Base-by-base conservation (phyloP, 2,113 vertebrate genomes). In the Rhynchopsitta pachyrhyncha region DNA sequence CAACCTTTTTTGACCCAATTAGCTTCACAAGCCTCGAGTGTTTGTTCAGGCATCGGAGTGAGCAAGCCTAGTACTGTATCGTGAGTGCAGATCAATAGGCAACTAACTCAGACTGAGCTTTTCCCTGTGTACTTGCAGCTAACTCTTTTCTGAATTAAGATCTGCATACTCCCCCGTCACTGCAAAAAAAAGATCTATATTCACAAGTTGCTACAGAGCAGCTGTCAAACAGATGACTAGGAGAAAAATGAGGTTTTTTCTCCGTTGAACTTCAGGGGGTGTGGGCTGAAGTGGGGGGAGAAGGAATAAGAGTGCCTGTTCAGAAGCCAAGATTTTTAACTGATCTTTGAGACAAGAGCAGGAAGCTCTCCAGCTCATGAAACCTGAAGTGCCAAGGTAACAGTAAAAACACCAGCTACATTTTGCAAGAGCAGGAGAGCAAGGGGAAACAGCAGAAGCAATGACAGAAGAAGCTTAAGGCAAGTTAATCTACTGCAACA, bases 121-220 rank as follows among this genome's bases (percentile, higher is more conserved):
- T 88, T 88, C n/a, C 64, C 46, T 39, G 23, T 24, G 82, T 70
- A 88, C 92, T 90, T 90, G 76, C 60, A 93, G 88, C 79, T 80
- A 90, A 92, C 78, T 83, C 85, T 88, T 93, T 95, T 93, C 95
- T 94, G 92, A 97, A 96, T 97, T 93, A 95, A 86, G 92, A 95
- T 96, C 88, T 96, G 82, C 95, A 96, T 93, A 96, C 94, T 92
- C 94, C 93, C 93, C 96, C 93, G 3, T 83, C 81, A 57, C 73
- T 71, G 88, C 91, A 95, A 96, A 97, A 95, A 97, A 97, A 96
- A 95, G 92, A 94, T 78, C 83, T 78, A 92, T 92, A 94, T 97
- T 97, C 95, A 91, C 96, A 97, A 95, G 94, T 93, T 94, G 90
- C 81, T 96, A 70, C 82, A 78, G 77, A 95, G 95, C 95, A 97